Conservation (phyloP, 2,797 vertebrate species). For the Coilia nasus region DNA sequence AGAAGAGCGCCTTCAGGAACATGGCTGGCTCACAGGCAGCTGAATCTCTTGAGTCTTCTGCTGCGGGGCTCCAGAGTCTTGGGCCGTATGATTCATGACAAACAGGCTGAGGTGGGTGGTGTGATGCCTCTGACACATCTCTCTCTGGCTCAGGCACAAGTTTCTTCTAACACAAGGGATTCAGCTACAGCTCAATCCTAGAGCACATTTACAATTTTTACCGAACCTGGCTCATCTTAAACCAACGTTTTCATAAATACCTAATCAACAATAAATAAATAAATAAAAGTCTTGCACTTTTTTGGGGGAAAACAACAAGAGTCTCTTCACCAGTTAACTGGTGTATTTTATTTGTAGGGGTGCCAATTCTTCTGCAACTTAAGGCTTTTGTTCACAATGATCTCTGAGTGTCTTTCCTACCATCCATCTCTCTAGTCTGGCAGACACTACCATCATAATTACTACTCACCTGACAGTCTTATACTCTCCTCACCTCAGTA, state of each 20-base stretch:
- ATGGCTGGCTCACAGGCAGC: background rate
- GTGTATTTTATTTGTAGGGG: too few relatives aligned
- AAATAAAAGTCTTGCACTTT: too few relatives aligned
- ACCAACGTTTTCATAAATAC: background rate
- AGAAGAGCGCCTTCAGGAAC: background rate
- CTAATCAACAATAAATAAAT: background rate
- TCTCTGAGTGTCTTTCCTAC: too few relatives aligned
- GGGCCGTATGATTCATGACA: background rate
- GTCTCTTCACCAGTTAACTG: too few relatives aligned
- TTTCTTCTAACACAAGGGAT: background rate
- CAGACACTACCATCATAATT: too few relatives aligned
- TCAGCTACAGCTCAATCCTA: background rate
- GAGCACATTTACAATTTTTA: background rate
- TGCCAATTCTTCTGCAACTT: too few relatives aligned
- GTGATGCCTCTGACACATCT: slow-evolving; percentile 18
- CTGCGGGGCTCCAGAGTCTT: too few relatives aligned
- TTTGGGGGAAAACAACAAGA: too few relatives aligned
- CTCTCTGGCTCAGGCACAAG: background rate
- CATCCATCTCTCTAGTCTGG: too few relatives aligned
- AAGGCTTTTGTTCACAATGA: too few relatives aligned
- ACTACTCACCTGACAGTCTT: too few relatives aligned
- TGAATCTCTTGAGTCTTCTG: background rate
- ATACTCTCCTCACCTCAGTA: too few relatives aligned
- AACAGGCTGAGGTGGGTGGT: slow-evolving; percentile 14
- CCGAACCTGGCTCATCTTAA: background rate